Evolutionary conservation across 2,797 vertebrate genomes (phyloP), one percentile per base, ranked within the genome.

Genomic region (Eulemur rubriventer): DNA sequence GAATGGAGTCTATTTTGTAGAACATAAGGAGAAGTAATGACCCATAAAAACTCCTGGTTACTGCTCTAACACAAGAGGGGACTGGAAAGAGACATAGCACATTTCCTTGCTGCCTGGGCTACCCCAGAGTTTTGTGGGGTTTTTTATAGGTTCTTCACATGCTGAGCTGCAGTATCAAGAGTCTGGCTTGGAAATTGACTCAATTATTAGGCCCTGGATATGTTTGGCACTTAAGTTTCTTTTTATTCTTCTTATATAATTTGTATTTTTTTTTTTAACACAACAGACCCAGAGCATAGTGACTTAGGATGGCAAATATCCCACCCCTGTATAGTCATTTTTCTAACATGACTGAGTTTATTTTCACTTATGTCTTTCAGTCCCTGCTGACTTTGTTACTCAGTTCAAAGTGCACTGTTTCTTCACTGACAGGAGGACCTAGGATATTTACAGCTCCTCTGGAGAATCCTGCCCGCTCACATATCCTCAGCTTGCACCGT

Each of bases 21-120:
- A 96, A 94, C 89, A 84, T 96, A 96, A 95, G 95, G 91, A 90
- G 72, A 93, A 94, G 89, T 96, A 97, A 98, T 94, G 97, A 96
- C 84, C 93, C 95, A 95, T 97, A 96, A 97, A 97, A 97, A 94
- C 96, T 96, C 86, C 87, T 94, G 91, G 95, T 92, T 96, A 33
- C 78, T 41, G 28, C 72, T 97, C 12, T 63, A 96, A 18, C 91
- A 92, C 11, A 9, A 92, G n/a, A 33, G 52, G 35, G 38, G 87
- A 67, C 87, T 90, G 92, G 79, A 55, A 96, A 93, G 94, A 92
- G 87, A 52, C 52, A 80, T 6, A 84, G 38, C 17, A 20, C 14
- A 4, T 98, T 97, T 92, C 61, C 72, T 95, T 97, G 28, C 17
- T 96, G 97, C 50, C 79, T 82, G 35, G 41, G 14, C 41, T 88